phyloP scores from a whole-genome alignment of 1,140 invertebrate genomes.

The Lethrus apterus region DNA sequence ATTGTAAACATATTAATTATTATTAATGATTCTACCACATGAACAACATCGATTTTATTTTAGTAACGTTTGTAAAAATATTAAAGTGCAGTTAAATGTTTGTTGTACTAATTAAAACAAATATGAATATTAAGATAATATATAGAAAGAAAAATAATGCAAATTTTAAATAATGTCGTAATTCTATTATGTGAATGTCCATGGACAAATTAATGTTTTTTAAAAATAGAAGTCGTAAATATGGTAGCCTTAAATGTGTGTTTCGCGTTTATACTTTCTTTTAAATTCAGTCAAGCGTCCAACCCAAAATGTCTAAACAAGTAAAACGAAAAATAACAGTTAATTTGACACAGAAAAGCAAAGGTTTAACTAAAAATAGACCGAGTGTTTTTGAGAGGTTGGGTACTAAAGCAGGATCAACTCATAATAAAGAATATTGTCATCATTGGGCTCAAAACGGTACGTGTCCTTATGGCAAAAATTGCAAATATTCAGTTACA shows the following conservation, averaged over 20 bases:
- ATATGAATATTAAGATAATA: not conserved
- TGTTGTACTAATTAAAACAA: not conserved
- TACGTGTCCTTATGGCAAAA: constrained; percentile 64
- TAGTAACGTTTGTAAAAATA: too few species aligned
- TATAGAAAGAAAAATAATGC: too few species aligned
- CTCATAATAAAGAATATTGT: constrained; percentile 56
- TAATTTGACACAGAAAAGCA: constrained; percentile 61
- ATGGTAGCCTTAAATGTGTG: constrained; percentile 22
- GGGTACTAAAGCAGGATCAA: constrained; percentile 56
- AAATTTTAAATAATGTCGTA: too few species aligned
- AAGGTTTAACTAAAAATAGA: constrained; percentile 47
- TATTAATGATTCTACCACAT: too few species aligned
- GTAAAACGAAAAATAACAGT: constrained; percentile 70
- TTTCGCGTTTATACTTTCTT: constrained; percentile 14
- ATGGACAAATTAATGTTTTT: too few species aligned
- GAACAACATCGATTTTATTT: too few species aligned
- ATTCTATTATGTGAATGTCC: too few species aligned
- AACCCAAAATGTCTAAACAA: constrained; percentile 65
- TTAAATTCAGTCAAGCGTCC: constrained; percentile 7
- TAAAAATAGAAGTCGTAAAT: constrained; percentile 19
- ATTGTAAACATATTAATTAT: too few species aligned
- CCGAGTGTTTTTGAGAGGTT: constrained; percentile 73
- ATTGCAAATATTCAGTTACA: constrained; percentile 64
- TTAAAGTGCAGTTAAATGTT: too few species aligned
- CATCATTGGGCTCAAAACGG: constrained; percentile 68